Evolutionary conservation across 37 sponge, comb jelly and placozoan species (phyloP), one percentile per base, ranked within the genome.

Genomic region (Cliona cf. orientalis): DNA sequence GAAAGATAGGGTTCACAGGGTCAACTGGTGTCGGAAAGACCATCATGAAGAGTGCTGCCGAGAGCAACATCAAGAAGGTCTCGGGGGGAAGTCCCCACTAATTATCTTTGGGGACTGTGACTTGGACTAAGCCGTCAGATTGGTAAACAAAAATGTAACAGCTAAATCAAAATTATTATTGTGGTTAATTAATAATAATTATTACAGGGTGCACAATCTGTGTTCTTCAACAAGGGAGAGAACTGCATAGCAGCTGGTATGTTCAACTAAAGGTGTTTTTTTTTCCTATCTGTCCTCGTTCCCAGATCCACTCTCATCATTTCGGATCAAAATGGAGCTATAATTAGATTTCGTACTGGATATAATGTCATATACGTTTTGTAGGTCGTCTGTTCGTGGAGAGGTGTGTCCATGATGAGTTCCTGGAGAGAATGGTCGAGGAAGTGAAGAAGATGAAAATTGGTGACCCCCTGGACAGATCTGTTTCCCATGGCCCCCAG

Each of bases 151-250:
- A 72, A 4, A 19, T 61, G n/a, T n/a, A n/a, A n/a, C n/a, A n/a
- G n/a, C n/a, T n/a, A n/a, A n/a, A n/a, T n/a, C n/a, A n/a, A n/a
- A n/a, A n/a, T n/a, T n/a, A n/a, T n/a, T n/a, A n/a, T n/a, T n/a
- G n/a, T n/a, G n/a, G n/a, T n/a, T n/a, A n/a, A n/a, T n/a, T n/a
- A n/a, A n/a, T n/a, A n/a, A n/a, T n/a, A n/a, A n/a, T n/a, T n/a
- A n/a, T n/a, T n/a, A n/a, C 73, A 94, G 86, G 91, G 94, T 39
- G 73, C 74, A 25, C 87, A 87, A 38, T 66, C 96, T 42, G 92
- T 91, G 42, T 91, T 93, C 89, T 96, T 96, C 87, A 96, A 96
- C 89, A 96, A 96, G 65, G 97, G 97, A 57, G 97, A 96, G 82
- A 96, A 96, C 87, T 96, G 94, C 61, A 96, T 96, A 73, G 97